Conservation (phyloP, 1,140 invertebrate species). For the Cardiocondyla obscurior region DNA sequence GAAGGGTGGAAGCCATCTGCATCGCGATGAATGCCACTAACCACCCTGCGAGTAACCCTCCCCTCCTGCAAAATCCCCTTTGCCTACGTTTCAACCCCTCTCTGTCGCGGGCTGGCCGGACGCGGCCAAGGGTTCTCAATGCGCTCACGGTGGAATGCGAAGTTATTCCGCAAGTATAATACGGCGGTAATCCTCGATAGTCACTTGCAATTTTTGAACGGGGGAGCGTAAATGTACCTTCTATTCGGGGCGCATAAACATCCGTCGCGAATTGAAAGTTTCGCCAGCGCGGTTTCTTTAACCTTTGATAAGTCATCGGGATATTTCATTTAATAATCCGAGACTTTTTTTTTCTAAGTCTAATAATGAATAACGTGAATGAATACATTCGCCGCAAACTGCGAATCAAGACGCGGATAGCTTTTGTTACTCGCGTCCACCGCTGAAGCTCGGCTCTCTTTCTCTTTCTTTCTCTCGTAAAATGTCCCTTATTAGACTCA, state of each 20-base stretch:
- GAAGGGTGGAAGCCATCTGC: constrained; percentile 83
- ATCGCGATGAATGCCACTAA: constrained; percentile 82
- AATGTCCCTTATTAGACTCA: background rate
- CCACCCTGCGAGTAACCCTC: constrained; percentile 69
- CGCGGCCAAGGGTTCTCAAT: constrained; percentile 80
- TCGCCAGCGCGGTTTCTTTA: background rate
- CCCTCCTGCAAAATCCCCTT: constrained; percentile 71
- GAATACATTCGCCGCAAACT: background rate
- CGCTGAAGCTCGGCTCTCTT: background rate
- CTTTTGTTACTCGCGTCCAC: background rate
- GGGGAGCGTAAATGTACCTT: background rate
- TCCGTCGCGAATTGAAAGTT: background rate
- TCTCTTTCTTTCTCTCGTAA: too few species aligned
- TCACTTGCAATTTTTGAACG: constrained; percentile 2
- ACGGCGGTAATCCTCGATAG: background rate
- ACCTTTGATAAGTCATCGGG: background rate
- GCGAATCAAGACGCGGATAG: background rate
- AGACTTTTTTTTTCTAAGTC: background rate
- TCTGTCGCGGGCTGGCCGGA: constrained; percentile 77
- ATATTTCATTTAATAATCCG: background rate
- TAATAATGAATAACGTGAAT: too few species aligned
- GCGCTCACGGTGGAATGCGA: constrained; percentile 26
- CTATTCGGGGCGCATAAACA: background rate
- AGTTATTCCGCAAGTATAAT: constrained; percentile 20
- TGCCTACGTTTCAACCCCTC: constrained; percentile 79